Evolutionary conservation across 1,140 invertebrate genomes (phyloP), one percentile per base, ranked within the genome.

Genomic region (Pseudomyrmex cubaensis): DNA sequence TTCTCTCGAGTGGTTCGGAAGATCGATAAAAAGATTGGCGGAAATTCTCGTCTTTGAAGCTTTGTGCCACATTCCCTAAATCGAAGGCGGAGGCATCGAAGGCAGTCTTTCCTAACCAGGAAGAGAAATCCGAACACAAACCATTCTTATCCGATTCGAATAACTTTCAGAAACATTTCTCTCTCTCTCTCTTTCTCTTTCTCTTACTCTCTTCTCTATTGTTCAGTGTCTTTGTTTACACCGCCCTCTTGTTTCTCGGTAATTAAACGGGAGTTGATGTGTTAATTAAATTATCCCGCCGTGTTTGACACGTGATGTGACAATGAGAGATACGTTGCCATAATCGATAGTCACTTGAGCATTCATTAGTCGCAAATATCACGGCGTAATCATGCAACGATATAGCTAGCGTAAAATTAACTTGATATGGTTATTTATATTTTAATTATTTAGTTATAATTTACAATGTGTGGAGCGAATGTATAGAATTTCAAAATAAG

Each of bases 261-360:
- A 80, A 80, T 80, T 80, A 72, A 80, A 72, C 66, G 59, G 46
- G 7, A 44, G 12, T 80, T 54, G 54, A 80, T 80, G 76, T 70
- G 76, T 70, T 57, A 80, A 80, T 80, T 80, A 80, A 80, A 80
- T 80, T 80, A 72, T 70, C 20, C 54, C 15, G 56, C 12, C 54
- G 44, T 59, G 54, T 72, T 80, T 80, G 64, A 80, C 66, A 59
- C 17, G 44, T 57, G 52, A 78, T 59, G 54, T 80, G 66, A 80
- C 75, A 77, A 77, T 25, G 76, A 72, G 66, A 80, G 66, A 62
- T 59, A 67, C n/a, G 44, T 20, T 59, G 0, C 8, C 56, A 59
- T 70, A 72, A 80, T 80, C 66, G 44, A 80, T 59, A 70, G 66
- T 80, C 13, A 44, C 44, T n/a, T 54, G 22, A 50, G 5, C 50